Evolutionary conservation across 2,797 vertebrate genomes (phyloP).

Genomic region (Gadopsis bispinosus): DNA sequence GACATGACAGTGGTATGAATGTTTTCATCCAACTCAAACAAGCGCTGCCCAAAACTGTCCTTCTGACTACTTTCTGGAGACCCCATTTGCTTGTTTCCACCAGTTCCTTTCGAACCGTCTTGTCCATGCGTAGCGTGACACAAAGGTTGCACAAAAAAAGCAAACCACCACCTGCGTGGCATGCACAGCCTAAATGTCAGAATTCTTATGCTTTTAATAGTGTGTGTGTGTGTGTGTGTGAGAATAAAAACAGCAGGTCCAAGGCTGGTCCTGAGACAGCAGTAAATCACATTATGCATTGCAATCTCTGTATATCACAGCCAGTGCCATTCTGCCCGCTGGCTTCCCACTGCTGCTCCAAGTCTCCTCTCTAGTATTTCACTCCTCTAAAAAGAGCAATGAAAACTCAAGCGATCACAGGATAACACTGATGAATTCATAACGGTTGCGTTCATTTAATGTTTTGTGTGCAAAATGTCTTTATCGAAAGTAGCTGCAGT

Average conservation of each 20-base stretch:
- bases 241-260: constrained; percentile 66
- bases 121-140: not conserved
- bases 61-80: not conserved
- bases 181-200: constrained; percentile 75
- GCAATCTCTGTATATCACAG: constrained; percentile 72
- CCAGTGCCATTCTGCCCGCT: constrained; percentile 45
- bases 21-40: not conserved
- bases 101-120: constrained; percentile 13
- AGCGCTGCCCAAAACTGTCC: not conserved
- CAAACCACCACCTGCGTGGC: constrained; percentile 57
- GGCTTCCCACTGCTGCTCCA: constrained; percentile 49
- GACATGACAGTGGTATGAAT: not conserved
- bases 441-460: constrained; percentile 22
- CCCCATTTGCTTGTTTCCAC: not conserved
- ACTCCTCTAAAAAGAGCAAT: constrained; percentile 16
- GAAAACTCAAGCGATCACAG: constrained; percentile 18
- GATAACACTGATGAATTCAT: constrained; percentile 23
- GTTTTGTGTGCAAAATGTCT: constrained; percentile 20
- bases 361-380: constrained; percentile 37
- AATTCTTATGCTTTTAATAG: constrained; percentile 66
- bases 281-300: constrained; percentile 75
- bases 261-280: constrained; percentile 60
- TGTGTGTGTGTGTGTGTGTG: constrained; percentile 46
- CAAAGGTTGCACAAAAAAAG: constrained; percentile 45
- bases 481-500: constrained; percentile 22